A percentile compares a stretch with the other conserved stretches of the same genome.
These are phyloP conservation scores for Seriola quinqueradiata DNA, from an alignment of 2,113 vertebrate genomes.

Conservation along the genomic window DNA sequence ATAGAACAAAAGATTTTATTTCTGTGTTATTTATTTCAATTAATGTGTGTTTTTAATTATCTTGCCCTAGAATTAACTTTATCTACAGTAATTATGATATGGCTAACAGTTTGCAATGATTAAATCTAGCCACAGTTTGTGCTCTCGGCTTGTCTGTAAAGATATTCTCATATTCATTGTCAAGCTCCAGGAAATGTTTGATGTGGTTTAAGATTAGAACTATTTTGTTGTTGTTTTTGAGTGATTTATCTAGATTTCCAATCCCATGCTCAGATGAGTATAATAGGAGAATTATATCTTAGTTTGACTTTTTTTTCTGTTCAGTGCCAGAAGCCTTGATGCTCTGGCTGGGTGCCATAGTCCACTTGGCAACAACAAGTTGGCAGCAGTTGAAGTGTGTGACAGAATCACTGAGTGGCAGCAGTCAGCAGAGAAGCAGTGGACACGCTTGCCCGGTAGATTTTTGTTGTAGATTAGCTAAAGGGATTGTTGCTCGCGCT, in stretches of 20 bases:
- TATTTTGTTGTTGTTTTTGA: neutral
- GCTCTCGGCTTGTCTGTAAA: neutral
- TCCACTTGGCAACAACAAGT: slow-evolving; percentile 53
- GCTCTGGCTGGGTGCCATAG: slow-evolving; percentile 52
- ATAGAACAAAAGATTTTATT: neutral
- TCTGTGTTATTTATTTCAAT: neutral
- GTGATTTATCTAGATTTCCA: slow-evolving; percentile 3
- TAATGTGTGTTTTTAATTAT: neutral
- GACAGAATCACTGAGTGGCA: slow-evolving; percentile 56
- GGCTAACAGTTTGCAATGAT: neutral
- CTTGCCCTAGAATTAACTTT: slow-evolving; percentile 1
- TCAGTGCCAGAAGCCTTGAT: slow-evolving; percentile 11
- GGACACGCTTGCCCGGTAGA: slow-evolving; percentile 8
- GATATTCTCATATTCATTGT: neutral
- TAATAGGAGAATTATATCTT: slow-evolving; percentile 35
- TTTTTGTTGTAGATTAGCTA: slow-evolving; percentile 38
- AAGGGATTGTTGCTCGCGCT: slow-evolving; percentile 15
- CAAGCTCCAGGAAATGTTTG: slow-evolving; percentile 21
- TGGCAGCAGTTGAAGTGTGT: slow-evolving; percentile 52
- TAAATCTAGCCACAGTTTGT: slow-evolving; percentile 4
- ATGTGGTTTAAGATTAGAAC: slow-evolving; percentile 13
- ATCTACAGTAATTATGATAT: slow-evolving; percentile 3
- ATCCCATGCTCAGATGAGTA: slow-evolving; percentile 22
- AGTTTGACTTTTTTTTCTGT: slow-evolving; percentile 15
- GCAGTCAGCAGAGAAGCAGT: slow-evolving; percentile 28